Conservation (phyloP, 2,113 vertebrate species). For the Clinocottus analis region DNA sequence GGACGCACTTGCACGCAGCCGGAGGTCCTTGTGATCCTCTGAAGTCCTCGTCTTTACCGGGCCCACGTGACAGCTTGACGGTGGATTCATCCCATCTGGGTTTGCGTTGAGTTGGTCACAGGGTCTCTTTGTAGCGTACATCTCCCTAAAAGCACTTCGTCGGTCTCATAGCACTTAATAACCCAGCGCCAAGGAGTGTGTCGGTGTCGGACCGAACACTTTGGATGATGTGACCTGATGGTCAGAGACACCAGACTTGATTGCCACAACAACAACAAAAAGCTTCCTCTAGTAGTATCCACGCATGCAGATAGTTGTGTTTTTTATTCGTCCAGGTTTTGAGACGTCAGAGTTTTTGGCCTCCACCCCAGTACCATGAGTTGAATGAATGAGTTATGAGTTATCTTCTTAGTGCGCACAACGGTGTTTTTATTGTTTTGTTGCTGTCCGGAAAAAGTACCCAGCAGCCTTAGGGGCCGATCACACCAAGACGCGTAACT, state of each 20-base stretch:
- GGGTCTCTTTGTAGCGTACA: slow-evolving; percentile 32
- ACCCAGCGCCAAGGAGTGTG: slow-evolving; percentile 75
- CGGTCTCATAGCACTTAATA: slow-evolving; percentile 74
- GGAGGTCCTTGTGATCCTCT: neutral
- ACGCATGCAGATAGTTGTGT: neutral
- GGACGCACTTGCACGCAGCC: slow-evolving; percentile 8
- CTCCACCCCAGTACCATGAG: neutral
- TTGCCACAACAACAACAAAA: neutral
- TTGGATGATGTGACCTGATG: slow-evolving; percentile 9
- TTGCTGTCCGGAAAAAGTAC: neutral
- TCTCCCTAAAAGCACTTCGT: slow-evolving; percentile 67
- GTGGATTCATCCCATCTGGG: neutral
- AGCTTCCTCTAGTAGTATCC: neutral
- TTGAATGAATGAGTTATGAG: too few species aligned
- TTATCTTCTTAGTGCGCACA: neutral
- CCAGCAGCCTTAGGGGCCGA: neutral
- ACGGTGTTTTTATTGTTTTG: neutral
- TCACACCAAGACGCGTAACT: neutral
- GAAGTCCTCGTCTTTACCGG: slow-evolving; percentile 3
- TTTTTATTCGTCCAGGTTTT: neutral
- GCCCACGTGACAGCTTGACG: neutral
- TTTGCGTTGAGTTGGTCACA: neutral
- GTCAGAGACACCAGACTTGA: neutral
- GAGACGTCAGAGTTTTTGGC: neutral
- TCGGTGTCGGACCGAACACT: slow-evolving; percentile 3